Base-by-base conservation (phyloP, 2,797 vertebrate species). In the Oophaga sylvatica region DNA sequence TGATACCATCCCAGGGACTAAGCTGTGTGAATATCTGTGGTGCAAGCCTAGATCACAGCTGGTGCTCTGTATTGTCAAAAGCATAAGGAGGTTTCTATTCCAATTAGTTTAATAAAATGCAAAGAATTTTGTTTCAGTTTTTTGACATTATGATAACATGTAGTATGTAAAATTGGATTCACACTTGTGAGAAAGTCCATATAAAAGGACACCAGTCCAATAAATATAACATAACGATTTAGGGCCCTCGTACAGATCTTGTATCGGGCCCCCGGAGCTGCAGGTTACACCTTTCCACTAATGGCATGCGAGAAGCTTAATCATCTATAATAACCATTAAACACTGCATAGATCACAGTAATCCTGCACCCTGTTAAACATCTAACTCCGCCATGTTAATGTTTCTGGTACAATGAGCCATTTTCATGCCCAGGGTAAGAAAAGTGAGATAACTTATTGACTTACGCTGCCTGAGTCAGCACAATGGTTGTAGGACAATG, bases 341-440 rank as follows among this genome's bases (percentile, higher is more conserved):
- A 31, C 68, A 41, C 35, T 59, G 26, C 9, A n/a, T 26, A 57
- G 19, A 70, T 56, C 45, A 70, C 16, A 41, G 80, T 71, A 63
- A 45, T 63, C 79, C 70, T 75, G 67, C 41, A 62, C 79, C 45
- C 53, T 4, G 48, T 87, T 87, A 87, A 71, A 65, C 70, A 77
- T 67, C 80, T 82, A 82, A 82, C 80, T 56, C 3, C 7, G 45
- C 17, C 80, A 29, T 83, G 86, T 87, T 83, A 87, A 87, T 87
- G 81, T 87, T 57, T 87, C 41, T 59, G 48, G 53, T 41, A 11
- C 8, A 62, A 83, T 60, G 56, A 73, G 20, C 31, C 77, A 70
- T 83, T 70, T 57, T 67, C 20, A 6, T 77, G 71, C 19, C n/a
- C n/a, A 20, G 29, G 53, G 45, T 77, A 48, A 87, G 86, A 83